Evolutionary conservation across 2,797 vertebrate genomes (phyloP), one percentile per base, ranked within the genome.

Genomic region (Hippoglossus hippoglossus): DNA sequence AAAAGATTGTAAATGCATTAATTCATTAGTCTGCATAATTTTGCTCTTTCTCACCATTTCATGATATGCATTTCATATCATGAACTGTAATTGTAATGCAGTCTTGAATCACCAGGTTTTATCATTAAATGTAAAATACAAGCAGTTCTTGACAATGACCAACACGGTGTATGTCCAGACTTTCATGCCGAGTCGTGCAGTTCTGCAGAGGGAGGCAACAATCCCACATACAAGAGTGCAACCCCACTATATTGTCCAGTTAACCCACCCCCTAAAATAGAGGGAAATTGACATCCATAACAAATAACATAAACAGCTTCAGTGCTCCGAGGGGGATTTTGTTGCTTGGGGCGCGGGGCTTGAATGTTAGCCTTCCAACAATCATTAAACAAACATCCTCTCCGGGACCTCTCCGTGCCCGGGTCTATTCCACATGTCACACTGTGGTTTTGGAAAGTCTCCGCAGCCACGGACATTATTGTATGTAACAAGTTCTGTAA

Each of bases 301-400:
- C 87, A 91, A 92, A 93, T 87, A 92, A 90, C 84, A 91, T 90
- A 91, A 91, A 89, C 84, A 86, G 73, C 79, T 82, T 81, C 81
- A 74, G 73, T 63, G 77, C 79, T 77, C 81, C 49, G 41, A 84
- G 75, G 84, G 86, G 83, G 80, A 86, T 91, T 92, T 85, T 82
- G 80, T 91, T 91, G 87, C 92, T 86, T 52, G 34, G 85, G 66
- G 73, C 64, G 65, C 71, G 19, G 73, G 81, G 78, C 75, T n/a
- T 84, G 79, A 87, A 88, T 81, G 86, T 76, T 88, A 67, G 80
- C 82, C 85, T 73, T 92, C 87, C 86, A 91, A 87, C 88, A 92
- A 90, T 92, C 91, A 86, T 91, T 90, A 92, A 91, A 87, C 89
- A 92, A 92, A 93, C 91, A 93, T 91, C 93, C 91, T 92, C 85